These are phyloP conservation scores for Pagetopsis macropterus DNA, from an alignment of 2,797 vertebrate genomes.

Conservation along the genomic window DNA sequence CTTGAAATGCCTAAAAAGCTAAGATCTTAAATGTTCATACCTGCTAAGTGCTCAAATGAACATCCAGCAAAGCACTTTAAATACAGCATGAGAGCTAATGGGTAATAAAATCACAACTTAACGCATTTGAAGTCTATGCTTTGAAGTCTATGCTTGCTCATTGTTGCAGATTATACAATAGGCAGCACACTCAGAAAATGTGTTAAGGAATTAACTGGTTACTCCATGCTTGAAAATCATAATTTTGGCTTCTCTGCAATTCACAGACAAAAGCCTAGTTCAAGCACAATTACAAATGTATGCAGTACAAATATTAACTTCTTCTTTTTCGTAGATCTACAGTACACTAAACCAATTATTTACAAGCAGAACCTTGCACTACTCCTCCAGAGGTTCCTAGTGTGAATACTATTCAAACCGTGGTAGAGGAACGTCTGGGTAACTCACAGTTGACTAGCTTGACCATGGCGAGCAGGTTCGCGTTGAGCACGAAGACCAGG, in stretches of 20 bases:
- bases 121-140: not conserved
- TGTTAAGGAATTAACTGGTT: not conserved
- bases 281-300: conserved; percentile 12
- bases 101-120: not conserved
- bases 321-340: conserved; percentile 1
- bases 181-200: not conserved
- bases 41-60: not conserved
- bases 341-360: conserved; percentile 1
- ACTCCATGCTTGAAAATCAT: not conserved
- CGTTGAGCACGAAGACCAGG: conserved; percentile 98
- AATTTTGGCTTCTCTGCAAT: not conserved
- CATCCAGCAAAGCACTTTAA: not conserved
- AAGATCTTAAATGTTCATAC: not conserved
- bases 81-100: not conserved
- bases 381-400: not conserved
- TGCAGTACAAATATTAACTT: conserved; percentile 12
- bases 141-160: not conserved
- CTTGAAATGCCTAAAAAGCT: not conserved
- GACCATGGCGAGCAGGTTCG: conserved; percentile 97
- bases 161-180: not conserved
- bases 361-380: not conserved
- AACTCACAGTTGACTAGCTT: conserved; percentile 99
- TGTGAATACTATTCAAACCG: not conserved
- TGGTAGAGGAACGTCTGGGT: not conserved
- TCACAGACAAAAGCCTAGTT: conserved; percentile 22